phyloP scores from a whole-genome alignment of 2,888 invertebrate genomes.

The Andrena trimmerana region DNA sequence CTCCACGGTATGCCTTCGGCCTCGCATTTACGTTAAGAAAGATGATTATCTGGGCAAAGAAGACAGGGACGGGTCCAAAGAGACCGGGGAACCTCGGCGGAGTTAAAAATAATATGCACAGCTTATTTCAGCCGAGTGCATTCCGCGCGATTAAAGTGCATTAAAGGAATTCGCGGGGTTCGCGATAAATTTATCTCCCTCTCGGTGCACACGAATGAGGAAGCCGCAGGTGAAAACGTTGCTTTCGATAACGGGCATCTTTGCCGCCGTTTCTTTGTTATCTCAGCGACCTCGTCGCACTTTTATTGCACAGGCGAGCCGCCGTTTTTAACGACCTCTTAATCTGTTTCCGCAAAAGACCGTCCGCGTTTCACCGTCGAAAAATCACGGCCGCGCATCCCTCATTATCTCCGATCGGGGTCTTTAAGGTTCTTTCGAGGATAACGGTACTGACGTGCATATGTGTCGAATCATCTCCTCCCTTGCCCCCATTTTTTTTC shows the following conservation, averaged over 20 bases:
- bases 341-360: slow-evolving; percentile 32
- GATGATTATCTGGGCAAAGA: neutral
- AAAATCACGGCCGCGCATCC: slow-evolving; percentile 37
- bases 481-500: neutral
- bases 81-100: neutral
- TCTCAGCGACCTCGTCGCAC: neutral
- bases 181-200: neutral
- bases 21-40: neutral
- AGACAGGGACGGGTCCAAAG: neutral
- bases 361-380: slow-evolving; percentile 19
- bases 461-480: slow-evolving; percentile 30
- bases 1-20: neutral
- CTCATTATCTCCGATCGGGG: slow-evolving; percentile 28
- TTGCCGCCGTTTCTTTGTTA: slow-evolving; percentile 3
- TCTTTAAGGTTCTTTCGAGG: slow-evolving; percentile 2
- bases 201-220: neutral
- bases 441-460: slow-evolving; percentile 39
- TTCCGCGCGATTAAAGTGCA: slow-evolving; percentile 5
- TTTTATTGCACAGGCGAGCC: neutral
- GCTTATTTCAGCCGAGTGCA: slow-evolving; percentile 1
- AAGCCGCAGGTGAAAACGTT: slow-evolving; percentile 14
- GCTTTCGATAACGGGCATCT: slow-evolving; percentile 6
- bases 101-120: slow-evolving; percentile 6
- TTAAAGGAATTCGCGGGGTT: slow-evolving; percentile 9
- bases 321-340: slow-evolving; percentile 27